phyloP scores from a whole-genome alignment of 2,888 invertebrate species.

The Zelleria hepariella region DNA sequence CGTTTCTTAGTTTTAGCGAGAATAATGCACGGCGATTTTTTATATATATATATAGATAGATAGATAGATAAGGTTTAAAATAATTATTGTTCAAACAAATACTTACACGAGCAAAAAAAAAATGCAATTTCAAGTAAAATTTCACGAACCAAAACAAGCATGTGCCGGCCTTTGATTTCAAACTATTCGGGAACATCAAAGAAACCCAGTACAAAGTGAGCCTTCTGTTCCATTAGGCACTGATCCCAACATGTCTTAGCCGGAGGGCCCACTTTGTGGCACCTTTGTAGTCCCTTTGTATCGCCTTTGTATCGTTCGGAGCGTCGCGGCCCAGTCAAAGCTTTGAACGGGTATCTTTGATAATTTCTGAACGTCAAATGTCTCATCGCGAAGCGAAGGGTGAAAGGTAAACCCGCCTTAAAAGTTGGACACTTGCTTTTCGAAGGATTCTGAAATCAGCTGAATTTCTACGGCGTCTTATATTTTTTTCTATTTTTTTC shows the following conservation, averaged over 20 bases:
- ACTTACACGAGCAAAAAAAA: too few species aligned
- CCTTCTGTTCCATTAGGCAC: slow-evolving; percentile 66
- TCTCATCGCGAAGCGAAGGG: not conserved
- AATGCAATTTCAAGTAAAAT: too few species aligned
- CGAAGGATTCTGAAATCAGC: too few species aligned
- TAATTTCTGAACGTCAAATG: not conserved
- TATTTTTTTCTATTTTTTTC: too few species aligned
- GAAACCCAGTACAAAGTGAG: slow-evolving; percentile 62
- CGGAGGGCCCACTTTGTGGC: slow-evolving; percentile 57
- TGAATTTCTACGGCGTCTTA: too few species aligned
- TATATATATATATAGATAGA: too few species aligned
- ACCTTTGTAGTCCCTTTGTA: too few species aligned
- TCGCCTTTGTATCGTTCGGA: slow-evolving; percentile 20
- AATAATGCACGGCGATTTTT: too few species aligned
- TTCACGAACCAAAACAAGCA: not conserved
- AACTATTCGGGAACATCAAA: slow-evolving; percentile 41
- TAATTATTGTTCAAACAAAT: too few species aligned
- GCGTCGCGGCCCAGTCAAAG: slow-evolving; percentile 19
- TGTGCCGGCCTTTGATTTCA: not conserved
- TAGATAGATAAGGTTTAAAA: too few species aligned
- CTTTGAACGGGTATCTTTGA: slow-evolving; percentile 2
- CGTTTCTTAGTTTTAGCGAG: too few species aligned
- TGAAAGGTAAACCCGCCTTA: not conserved
- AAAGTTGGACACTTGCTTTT: too few species aligned
- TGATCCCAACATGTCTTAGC: slow-evolving; percentile 50